phyloP scores from a whole-genome alignment of 2,797 vertebrate species.

The Karalla daura region DNA sequence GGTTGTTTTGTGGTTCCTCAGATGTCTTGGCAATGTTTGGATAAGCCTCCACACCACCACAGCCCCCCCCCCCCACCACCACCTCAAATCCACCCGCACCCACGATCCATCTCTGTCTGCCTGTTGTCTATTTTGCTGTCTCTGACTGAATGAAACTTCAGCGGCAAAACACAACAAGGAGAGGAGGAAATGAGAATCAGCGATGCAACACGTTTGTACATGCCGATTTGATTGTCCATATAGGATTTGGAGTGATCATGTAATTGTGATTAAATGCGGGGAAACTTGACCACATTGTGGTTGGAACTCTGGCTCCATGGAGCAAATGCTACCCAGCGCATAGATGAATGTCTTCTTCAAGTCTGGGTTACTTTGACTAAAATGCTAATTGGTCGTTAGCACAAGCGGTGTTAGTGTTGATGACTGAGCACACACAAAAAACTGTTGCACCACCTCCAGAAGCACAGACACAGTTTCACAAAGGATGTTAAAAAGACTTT shows the following conservation, averaged over 20 bases:
- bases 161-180: not conserved
- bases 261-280: not conserved
- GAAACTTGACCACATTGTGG: conserved; percentile 3
- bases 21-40: conserved; percentile 75
- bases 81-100: conserved; percentile 34
- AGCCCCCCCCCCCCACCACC: conserved; percentile 2
- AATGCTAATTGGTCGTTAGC: conserved; percentile 37
- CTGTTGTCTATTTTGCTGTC: conserved; percentile 33
- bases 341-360: conserved; percentile 8
- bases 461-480: conserved; percentile 5
- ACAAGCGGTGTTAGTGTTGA: conserved; percentile 10
- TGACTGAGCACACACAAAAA: conserved; percentile 34
- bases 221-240: not conserved
- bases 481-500: conserved; percentile 2
- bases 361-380: conserved; percentile 20
- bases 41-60: conserved; percentile 61
- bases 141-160: conserved; percentile 2
- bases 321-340: not conserved
- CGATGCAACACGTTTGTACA: not conserved
- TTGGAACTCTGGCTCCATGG: not conserved
- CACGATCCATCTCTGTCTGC: conserved; percentile 38
- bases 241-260: not conserved
- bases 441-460: conserved; percentile 20
- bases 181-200: not conserved
- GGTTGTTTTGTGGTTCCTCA: conserved; percentile 73